phyloP scores from a whole-genome alignment of 2,797 vertebrate genomes.

The Acanthurus tractus region DNA sequence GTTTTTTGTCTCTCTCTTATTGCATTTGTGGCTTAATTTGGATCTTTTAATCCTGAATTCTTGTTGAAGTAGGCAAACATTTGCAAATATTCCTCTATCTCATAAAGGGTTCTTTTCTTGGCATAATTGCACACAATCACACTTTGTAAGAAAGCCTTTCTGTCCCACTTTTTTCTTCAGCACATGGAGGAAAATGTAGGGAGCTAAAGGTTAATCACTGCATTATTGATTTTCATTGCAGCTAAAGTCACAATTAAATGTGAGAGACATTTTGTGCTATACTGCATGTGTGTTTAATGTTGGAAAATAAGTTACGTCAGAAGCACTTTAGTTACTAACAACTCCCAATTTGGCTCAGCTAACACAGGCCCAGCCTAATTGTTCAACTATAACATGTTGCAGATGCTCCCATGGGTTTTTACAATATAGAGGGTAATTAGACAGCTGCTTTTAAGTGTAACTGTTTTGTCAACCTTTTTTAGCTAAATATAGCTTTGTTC shows the following conservation, averaged over 20 bases:
- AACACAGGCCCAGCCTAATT: conserved; percentile 62
- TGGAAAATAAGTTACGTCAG: conserved; percentile 64
- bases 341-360: conserved; percentile 64
- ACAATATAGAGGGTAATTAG: conserved; percentile 17
- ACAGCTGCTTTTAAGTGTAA: conserved; percentile 21
- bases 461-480: not conserved
- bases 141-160: conserved; percentile 28
- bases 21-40: not conserved
- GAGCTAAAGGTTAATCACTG: conserved; percentile 16
- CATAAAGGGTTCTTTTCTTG: conserved; percentile 13
- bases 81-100: conserved; percentile 3
- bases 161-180: conserved; percentile 44
- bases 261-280: conserved; percentile 7
- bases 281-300: conserved; percentile 26
- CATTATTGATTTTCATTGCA: conserved; percentile 43
- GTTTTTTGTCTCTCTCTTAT: not conserved
- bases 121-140: conserved; percentile 28
- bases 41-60: not conserved
- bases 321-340: conserved; percentile 57
- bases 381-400: conserved; percentile 69
- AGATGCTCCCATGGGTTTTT: conserved; percentile 62
- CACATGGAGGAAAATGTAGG: conserved; percentile 4
- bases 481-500: conserved; percentile 19
- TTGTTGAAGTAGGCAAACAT: not conserved
- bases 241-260: conserved; percentile 18